Conservation (phyloP, 2,113 vertebrate genomes). For the Hemiscyllium ocellatum region DNA sequence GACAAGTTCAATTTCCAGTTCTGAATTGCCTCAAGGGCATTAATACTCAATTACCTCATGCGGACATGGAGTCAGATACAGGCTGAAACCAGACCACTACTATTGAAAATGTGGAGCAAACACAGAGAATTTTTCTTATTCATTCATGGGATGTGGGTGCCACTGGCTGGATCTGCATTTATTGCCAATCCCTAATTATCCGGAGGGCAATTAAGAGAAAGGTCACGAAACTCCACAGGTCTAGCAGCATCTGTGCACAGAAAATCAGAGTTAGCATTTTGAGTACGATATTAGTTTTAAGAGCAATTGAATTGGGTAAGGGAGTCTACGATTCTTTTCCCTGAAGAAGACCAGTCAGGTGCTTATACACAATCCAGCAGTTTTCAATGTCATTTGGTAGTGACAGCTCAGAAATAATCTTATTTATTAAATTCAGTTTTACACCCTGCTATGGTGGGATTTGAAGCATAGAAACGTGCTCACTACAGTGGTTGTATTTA, state of each 20-base stretch:
- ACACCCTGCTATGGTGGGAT: neutral
- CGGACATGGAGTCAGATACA: neutral
- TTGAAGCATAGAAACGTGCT: neutral
- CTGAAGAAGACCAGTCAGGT: neutral
- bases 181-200: no score
- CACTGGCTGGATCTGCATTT: no score
- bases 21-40: neutral
- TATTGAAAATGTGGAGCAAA: no score
- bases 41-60: neutral
- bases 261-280: no score
- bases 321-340: neutral
- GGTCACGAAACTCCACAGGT: no score
- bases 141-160: no score
- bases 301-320: neutral
- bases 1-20: neutral
- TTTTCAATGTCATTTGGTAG: neutral
- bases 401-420: neutral
- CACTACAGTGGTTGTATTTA: no score
- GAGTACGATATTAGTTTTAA: no score
- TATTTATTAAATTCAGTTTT: neutral
- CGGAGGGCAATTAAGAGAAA: no score
- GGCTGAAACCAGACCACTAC: neutral
- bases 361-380: no score
- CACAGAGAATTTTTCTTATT: no score
- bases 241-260: no score